Evolutionary conservation across 2,113 vertebrate species (phyloP), one percentile per base, ranked within the genome.

Genomic region (Lophura nycthemera): DNA sequence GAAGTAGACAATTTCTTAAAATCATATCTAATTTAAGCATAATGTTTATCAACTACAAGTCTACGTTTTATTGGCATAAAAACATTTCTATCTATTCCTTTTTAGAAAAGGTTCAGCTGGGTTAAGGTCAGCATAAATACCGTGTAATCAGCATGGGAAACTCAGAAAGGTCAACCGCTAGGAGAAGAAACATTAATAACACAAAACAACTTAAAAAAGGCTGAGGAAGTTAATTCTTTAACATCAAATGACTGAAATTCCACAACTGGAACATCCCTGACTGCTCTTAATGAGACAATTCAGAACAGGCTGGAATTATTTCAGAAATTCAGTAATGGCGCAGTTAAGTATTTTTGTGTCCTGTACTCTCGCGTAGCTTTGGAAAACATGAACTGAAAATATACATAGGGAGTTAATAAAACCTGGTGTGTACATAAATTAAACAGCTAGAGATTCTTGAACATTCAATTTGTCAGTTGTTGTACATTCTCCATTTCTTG

Each of bases 81-180:
- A 91, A 82, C 3, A 36, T 73, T 93, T 86, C 71, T 56, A 77
- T 63, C 64, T 96, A 81, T 89, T 95, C 43, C 48, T 50, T 25
- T 77, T 84, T 86, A 85, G 92, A 95, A 96, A 92, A 67, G 15
- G 34, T 47, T 90, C 54, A 92, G 45, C 66, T 94, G 79, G 66
- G 77, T 95, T 93, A 93, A 94, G 94, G 92, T 71, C 90, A 77
- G 61, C 65, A 91, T 40, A 83, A 96, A 93, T 94, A 87, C 82
- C 90, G 80, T 6, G 42, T 83, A 96, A 97, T 96, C 93, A 92
- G 93, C 38, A 17, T 16, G 75, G 83, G 74, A 95, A 97, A 95
- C 92, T 76, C 69, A 42, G 45, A 78, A 96, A 79, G 38, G 77
- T 90, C 96, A 91, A 73, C 5, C 11, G 71, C 52, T 78, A 63